phyloP scores from a whole-genome alignment of 2,888 invertebrate genomes.

The Corbicula japonica region DNA sequence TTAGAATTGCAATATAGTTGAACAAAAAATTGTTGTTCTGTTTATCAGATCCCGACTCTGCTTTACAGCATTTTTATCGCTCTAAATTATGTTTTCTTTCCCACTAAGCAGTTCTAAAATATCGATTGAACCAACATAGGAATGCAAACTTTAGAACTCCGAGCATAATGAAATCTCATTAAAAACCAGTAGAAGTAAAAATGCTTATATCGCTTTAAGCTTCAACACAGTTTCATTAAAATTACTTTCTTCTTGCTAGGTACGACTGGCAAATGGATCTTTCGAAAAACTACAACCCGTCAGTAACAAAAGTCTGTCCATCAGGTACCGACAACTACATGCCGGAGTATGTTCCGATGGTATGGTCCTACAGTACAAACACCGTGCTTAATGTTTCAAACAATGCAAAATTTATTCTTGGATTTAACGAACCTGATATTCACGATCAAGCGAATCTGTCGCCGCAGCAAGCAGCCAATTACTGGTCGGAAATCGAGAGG shows the following conservation, averaged over 20 bases:
- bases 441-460: conserved; percentile 38
- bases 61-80: no score
- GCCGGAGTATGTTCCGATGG: conserved; percentile 45
- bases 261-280: conserved; percentile 30
- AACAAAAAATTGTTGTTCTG: no score
- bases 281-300: not conserved
- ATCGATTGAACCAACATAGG: no score
- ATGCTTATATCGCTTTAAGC: no score
- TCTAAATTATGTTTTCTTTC: no score
- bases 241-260: conserved; percentile 15
- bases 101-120: no score
- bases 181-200: no score
- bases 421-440: conserved; percentile 50
- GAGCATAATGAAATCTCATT: no score
- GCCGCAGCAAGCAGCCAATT: conserved; percentile 39
- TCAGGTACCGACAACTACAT: not conserved
- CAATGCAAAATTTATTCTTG: conserved; percentile 40
- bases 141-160: no score
- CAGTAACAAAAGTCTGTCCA: conserved; percentile 11
- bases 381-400: not conserved
- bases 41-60: no score
- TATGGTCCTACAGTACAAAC: conserved; percentile 19
- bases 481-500: conserved; percentile 36
- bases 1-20: no score
- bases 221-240: no score